Evolutionary conservation across 2,888 invertebrate genomes (phyloP), one percentile per base, ranked within the genome.

Genomic region (Zygaena filipendulae): DNA sequence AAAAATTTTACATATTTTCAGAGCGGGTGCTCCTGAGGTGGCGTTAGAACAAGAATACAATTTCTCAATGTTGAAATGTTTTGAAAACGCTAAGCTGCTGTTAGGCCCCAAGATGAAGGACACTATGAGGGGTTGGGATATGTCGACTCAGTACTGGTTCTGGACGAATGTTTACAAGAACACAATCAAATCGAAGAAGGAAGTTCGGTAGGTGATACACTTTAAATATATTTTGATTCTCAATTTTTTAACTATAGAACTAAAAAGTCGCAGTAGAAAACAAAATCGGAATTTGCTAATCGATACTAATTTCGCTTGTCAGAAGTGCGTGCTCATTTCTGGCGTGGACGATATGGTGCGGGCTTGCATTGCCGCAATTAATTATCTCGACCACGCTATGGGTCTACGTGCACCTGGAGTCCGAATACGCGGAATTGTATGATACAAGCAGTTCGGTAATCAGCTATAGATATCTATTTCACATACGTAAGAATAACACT

Each of bases 141-240:
- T 89, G 68, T 86, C 90, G 8, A 86, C 91, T 1, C 92, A 94
- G 47, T 93, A 88, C 57, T 96, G 95, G 95, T 84, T 95, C 58
- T 92, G 91, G 35, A 81, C 84, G 2, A 85, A 87, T 52, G 83
- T 92, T 1, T 92, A 94, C 58, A 88, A 87, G 49, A 77, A 53
- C 10, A 36, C 59, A 7, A 9, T 53, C 9, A 60, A 46, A 29
- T 38, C 57, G 8, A 59, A 55, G 29, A 61, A 53, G 37, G 62
- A 66, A 59, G 45, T 68, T 9, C 61, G 70, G 77, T 69, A 23
- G 27, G 34, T 30, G 22, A 21, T 20, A n/a, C n/a, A n/a, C n/a
- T n/a, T n/a, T n/a, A n/a, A n/a, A n/a, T n/a, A n/a, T n/a, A n/a
- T n/a, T 4, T n/a, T n/a, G n/a, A n/a, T n/a, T n/a, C n/a, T n/a